Conservation (phyloP, 2,797 vertebrate genomes). For the Mormyrops boulengeri region DNA sequence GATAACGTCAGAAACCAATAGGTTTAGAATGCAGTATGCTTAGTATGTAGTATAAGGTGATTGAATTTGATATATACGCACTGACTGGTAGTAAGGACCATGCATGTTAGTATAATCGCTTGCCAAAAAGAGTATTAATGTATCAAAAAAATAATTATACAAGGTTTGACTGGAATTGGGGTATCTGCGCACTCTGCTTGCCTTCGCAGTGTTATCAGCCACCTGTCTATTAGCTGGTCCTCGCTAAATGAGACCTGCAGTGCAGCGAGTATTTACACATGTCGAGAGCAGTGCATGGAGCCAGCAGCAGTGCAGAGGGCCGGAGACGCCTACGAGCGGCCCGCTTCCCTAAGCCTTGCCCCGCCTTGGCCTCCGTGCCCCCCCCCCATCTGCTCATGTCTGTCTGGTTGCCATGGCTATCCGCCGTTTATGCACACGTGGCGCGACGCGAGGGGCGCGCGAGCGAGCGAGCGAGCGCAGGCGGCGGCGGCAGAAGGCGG, state of each 20-base stretch:
- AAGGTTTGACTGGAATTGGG: background rate
- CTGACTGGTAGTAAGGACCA: background rate
- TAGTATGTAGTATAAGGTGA: background rate
- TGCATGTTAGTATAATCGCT: background rate
- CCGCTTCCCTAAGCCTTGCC: constrained; percentile 22
- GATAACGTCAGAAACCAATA: background rate
- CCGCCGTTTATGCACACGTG: constrained; percentile 27
- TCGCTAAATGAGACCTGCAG: background rate
- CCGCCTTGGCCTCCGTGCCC: background rate
- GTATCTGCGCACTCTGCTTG: background rate
- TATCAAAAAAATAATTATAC: background rate
- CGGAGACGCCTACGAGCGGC: constrained; percentile 23
- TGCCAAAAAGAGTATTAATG: background rate
- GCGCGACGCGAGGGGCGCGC: constrained; percentile 32
- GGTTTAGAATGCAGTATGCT: background rate
- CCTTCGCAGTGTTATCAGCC: background rate
- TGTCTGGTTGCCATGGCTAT: constrained; percentile 48
- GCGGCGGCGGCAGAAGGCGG: constrained; percentile 43
- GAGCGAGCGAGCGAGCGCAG: constrained; percentile 36
- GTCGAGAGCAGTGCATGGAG: background rate
- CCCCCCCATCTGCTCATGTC: constrained; percentile 20
- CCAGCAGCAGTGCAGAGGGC: background rate
- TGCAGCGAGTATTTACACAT: background rate
- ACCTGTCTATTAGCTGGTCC: background rate
- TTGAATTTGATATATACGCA: background rate